Base-by-base conservation (phyloP, 1,140 invertebrate genomes). In the Metaphire vulgaris region DNA sequence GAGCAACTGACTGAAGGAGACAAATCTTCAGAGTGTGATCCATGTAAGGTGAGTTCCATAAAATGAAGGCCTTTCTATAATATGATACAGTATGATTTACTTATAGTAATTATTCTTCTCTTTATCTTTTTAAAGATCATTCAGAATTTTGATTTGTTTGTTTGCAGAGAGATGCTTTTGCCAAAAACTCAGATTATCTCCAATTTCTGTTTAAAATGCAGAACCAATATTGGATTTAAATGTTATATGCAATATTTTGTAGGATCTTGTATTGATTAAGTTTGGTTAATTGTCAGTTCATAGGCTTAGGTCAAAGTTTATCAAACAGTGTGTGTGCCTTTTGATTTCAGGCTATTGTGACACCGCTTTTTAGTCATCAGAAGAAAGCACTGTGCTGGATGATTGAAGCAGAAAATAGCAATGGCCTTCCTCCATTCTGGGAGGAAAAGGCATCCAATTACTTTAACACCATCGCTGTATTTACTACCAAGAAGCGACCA, bases 371-470 rank as follows among this genome's bases (percentile, higher is more conserved):
- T 91, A 84, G 88, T 1, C 94, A 97, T 87, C 95, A 97, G 83
- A 89, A 90, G 79, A 90, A 92, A 80, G 94, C 92, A 1, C 85
- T 97, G 0, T 89, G 91, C n/a, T 97, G 95, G 94, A 87, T 97
- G 78, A 79, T 90, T 1, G 95, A 93, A 92, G 87, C 94, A 65
- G 95, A 97, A 85, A 87, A 78, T 64, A 77, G 74, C 0, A 69
- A 72, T 1, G 69, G 69, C 2, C 72, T 81, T 12, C 81, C 81
- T 12, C 81, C 81, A 14, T 81, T 81, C 67, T 81, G 81, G 81
- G 79, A 80, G 31, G 70, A 80, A 56, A 67, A 29, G 34, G 21
- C 16, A 1, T 72, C 74, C 31, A 72, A 74, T 14, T 33, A 26
- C 26, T 81, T 76, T 72, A 81, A 80, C 68, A 77, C 79, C 0